Base-by-base conservation (phyloP, 2,113 vertebrate genomes). In the Benthochromis sp. region DNA sequence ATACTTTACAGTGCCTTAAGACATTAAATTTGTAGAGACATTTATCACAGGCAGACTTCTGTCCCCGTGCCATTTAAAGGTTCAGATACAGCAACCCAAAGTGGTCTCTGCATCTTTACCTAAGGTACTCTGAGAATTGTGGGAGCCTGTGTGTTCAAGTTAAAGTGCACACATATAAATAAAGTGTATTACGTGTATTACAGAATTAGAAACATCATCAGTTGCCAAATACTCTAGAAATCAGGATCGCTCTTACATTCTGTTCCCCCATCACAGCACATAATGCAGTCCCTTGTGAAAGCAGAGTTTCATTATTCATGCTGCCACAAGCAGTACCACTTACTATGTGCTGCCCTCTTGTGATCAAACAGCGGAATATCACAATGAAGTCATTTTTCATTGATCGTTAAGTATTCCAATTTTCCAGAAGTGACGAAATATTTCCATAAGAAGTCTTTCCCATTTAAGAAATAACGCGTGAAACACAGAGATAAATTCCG, bases 291-390 rank as follows among this genome's bases (percentile, higher is more conserved):
- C 8, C 66, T 80, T 43, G 11, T 86, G 59, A 73, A 53, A 89
- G 61, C n/a, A 24, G 38, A 16, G 55, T 40, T 88, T 55, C 11
- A 80, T 71, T 14, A 63, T 31, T 27, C 21, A 40, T 40, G 36
- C 27, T 4, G 11, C 47, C 54, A 8, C 6, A 45, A 13, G 16
- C 7, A 38, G 14, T 6, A 19, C 81, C 79, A 27, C 55, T 89
- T 81, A 36, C 50, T 21, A 3, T 86, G 36, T 90, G 91, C 93
- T 94, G 94, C 93, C 90, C 92, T 91, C 93, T 92, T 71, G 45
- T 91, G 93, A 9, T 38, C 71, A 86, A 57, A 88, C 3, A 81
- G 43, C 2, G 2, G 24, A 84, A 82, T 17, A 36, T 21, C 73
- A 87, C 38, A 73, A 7, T 57, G 53, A 81, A 24, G 50, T 81